Evolutionary conservation across 30 jellyfish, hydroid and myxozoan species (phyloP), one percentile per base, ranked within the genome.

Genomic region (Chrysaora quinquecirrha): DNA sequence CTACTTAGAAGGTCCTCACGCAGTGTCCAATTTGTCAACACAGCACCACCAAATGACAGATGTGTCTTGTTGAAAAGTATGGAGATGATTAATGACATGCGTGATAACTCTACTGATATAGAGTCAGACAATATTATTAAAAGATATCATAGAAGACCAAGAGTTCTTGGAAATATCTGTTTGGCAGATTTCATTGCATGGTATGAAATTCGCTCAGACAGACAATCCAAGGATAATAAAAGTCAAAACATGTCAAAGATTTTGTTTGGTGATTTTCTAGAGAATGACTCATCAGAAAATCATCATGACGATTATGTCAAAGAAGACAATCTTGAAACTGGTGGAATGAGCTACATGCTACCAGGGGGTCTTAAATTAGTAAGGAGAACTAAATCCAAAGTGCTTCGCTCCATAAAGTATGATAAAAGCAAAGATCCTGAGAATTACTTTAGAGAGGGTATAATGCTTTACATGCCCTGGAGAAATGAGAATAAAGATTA

Each of bases 1-100:
- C 83, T 76, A 18, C 31, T 71, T 16, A 71, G 83, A 43, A 71
- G 73, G 33, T 71, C 78, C 31, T 71, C 83, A 2, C 73, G 83
- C 10, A n/a, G 11, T 16, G 73, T 71, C 24, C 73, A 71, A 76
- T 71, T 71, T 24, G 33, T 71, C 74, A 71, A 71, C 38, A 71
- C 83, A 16, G 25, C 61, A 3, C 83, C 33, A 25, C 77, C 83
- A 18, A 28, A 71, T 71, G 34, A 71, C 12, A 28, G 73, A 30
- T 32, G 83, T 20, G 29, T n/a, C 11, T 64, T 71, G 12, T 28
- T 71, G 30, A 71, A 71, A 71, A 20, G 28, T 20, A 34, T 43
- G 73, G 74, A 35, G 6, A n/a, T 4, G 30, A 71, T 71, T 7
- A 71, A 30, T 32, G 83, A 71, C 9, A 9, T 71, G 34, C 83